Conservation (phyloP, 2,888 invertebrate genomes). For the Neocrepidodera transversa region DNA sequence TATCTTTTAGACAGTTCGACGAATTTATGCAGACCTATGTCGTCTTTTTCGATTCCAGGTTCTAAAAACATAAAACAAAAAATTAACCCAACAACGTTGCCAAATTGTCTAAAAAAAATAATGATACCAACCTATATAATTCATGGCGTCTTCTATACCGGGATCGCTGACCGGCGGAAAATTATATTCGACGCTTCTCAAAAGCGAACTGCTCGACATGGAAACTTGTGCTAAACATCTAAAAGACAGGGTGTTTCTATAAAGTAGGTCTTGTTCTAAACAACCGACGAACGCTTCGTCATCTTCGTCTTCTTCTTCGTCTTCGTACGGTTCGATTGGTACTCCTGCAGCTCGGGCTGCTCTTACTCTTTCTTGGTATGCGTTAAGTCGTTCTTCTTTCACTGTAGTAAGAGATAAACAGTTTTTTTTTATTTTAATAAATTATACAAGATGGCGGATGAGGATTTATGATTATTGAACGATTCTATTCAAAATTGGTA, state of each 20-base stretch:
- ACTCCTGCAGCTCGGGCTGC: background rate
- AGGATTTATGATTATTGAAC: no score
- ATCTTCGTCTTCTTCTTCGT: conserved; percentile 16
- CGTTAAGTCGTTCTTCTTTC: background rate
- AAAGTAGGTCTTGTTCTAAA: conserved; percentile 40
- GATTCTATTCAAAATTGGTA: no score
- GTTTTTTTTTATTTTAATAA: no score
- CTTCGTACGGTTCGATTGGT: background rate
- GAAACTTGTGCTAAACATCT: conserved; percentile 55
- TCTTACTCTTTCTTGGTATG: background rate
- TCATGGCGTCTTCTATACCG: conserved; percentile 56
- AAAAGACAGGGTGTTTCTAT: conserved; percentile 55
- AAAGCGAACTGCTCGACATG: conserved; percentile 61
- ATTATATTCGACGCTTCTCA: conserved; percentile 61
- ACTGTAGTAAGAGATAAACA: background rate
- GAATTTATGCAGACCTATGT: conserved; percentile 55
- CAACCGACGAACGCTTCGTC: conserved; percentile 37
- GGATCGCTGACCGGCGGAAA: conserved; percentile 58
- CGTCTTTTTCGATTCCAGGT: conserved; percentile 47
- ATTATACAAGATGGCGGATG: no score
- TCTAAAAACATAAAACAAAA: conserved; percentile 36
- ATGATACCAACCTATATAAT: conserved; percentile 48
- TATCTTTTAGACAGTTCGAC: conserved; percentile 54
- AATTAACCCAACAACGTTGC: no score
- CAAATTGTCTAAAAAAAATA: no score